Evolutionary conservation across 2,888 invertebrate genomes (phyloP).

Genomic region (Dolichomitus sp.): DNA sequence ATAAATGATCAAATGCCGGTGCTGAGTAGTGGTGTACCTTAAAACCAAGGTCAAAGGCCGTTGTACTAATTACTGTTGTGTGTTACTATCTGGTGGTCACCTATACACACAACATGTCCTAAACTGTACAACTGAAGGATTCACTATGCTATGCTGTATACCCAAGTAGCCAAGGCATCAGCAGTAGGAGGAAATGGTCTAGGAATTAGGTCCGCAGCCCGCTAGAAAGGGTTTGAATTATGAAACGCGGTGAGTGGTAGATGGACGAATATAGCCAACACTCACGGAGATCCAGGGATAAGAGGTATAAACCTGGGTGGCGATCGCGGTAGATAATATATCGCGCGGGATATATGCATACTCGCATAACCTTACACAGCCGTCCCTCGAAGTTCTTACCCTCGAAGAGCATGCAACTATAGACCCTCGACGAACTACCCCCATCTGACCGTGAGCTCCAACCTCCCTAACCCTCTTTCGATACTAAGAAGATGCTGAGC

Average conservation of each 20-base stretch:
- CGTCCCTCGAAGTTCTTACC: constrained; percentile 82
- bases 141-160: constrained; percentile 13
- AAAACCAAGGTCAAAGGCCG: constrained; percentile 4
- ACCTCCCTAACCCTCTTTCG: constrained; percentile 24
- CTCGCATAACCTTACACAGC: constrained; percentile 68
- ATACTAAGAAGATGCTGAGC: constrained; percentile 36
- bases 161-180: constrained; percentile 35
- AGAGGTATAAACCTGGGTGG: constrained; percentile 55
- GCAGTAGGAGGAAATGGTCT: constrained; percentile 68
- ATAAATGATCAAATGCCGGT: neutral
- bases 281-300: constrained; percentile 57
- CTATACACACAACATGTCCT: constrained; percentile 17
- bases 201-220: constrained; percentile 69
- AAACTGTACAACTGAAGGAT: constrained; percentile 26
- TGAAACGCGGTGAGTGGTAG: constrained; percentile 75
- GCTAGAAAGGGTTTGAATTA: constrained; percentile 83
- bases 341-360: constrained; percentile 55
- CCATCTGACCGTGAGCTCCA: constrained; percentile 43
- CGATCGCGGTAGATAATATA: constrained; percentile 67
- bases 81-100: constrained; percentile 3
- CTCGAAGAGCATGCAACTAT: constrained; percentile 39
- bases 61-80: constrained; percentile 11
- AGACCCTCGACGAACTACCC: constrained; percentile 51
- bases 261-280: constrained; percentile 43
- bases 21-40: neutral